Conservation (phyloP, 2,888 invertebrate genomes). For the Thelaira solivaga region DNA sequence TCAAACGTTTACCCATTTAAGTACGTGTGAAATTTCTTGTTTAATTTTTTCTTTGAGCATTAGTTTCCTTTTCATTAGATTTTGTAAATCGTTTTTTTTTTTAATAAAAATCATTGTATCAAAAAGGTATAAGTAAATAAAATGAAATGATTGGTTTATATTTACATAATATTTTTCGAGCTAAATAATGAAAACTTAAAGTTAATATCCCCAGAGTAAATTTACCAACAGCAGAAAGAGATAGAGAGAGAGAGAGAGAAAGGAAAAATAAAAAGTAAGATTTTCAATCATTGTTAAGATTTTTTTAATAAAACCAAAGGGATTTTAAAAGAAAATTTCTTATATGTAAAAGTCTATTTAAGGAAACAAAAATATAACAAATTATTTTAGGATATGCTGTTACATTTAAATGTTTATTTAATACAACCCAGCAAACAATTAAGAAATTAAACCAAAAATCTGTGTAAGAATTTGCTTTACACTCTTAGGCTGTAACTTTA, state of each 20-base stretch:
- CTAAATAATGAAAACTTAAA: background rate
- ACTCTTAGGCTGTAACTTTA: too few relatives aligned
- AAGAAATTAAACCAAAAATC: too few relatives aligned
- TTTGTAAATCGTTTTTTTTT: too few relatives aligned
- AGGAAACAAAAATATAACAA: background rate
- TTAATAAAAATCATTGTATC: background rate
- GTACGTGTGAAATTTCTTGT: too few relatives aligned
- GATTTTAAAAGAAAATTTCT: background rate
- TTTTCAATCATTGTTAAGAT: slow-evolving; percentile 4
- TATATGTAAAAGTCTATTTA: background rate
- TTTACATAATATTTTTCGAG: background rate
- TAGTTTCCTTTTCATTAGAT: background rate
- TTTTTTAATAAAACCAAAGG: slow-evolving; percentile 15
- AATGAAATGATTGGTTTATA: slow-evolving; percentile 16
- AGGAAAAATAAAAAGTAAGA: background rate
- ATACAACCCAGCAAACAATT: too few relatives aligned
- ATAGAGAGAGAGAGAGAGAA: background rate
- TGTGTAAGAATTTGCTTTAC: too few relatives aligned
- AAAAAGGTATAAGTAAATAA: slow-evolving; percentile 9
- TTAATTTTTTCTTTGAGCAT: background rate
- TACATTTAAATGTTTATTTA: too few relatives aligned
- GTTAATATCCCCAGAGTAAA: slow-evolving; percentile 18
- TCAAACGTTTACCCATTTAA: too few relatives aligned
- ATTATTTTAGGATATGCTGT: too few relatives aligned
- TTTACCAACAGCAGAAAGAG: background rate